A percentile compares a stretch with the other conserved stretches of the same genome.
Conservation (phyloP, 2,888 invertebrate species). For the Eudemis profundana region DNA sequence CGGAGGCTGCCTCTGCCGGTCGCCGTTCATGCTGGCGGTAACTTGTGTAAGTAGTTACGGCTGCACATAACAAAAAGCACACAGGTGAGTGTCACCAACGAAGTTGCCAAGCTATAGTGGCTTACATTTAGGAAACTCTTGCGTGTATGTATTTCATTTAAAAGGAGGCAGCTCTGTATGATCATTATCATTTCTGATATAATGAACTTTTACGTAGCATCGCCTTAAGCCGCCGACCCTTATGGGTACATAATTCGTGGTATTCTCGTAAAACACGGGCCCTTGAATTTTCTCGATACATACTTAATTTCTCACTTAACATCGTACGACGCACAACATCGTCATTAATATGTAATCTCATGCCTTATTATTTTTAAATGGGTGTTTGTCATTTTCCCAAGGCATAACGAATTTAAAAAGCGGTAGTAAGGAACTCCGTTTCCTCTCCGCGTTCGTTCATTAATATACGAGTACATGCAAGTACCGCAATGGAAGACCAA, state of each 20-base stretch:
- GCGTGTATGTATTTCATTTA: too few species aligned
- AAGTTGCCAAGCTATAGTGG: too few species aligned
- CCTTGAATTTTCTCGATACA: constrained; percentile 56
- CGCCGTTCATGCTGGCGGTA: too few species aligned
- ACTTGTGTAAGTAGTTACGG: too few species aligned
- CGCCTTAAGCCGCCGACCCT: constrained; percentile 9
- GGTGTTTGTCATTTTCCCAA: constrained; percentile 39
- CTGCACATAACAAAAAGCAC: too few species aligned
- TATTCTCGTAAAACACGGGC: constrained; percentile 48
- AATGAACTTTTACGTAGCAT: constrained; percentile 4
- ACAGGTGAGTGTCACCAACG: too few species aligned
- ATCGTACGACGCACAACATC: constrained; percentile 48
- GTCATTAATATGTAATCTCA: constrained; percentile 48
- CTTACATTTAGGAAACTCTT: too few species aligned
- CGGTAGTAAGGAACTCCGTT: constrained; percentile 8
- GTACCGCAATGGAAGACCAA: too few species aligned
- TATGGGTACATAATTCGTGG: constrained; percentile 47
- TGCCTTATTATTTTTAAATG: constrained; percentile 40
- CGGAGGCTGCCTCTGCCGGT: too few species aligned
- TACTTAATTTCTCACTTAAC: constrained; percentile 59
- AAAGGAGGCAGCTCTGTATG: not conserved
- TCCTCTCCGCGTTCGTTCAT: constrained; percentile 6
- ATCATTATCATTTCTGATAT: not conserved
- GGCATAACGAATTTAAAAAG: constrained; percentile 20
- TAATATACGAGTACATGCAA: too few species aligned